Percentiles rank a stretch among this genome's conserved stretches.
phyloP scores from a whole-genome alignment of 2,888 invertebrate species.

The Tenthredo amoena region DNA sequence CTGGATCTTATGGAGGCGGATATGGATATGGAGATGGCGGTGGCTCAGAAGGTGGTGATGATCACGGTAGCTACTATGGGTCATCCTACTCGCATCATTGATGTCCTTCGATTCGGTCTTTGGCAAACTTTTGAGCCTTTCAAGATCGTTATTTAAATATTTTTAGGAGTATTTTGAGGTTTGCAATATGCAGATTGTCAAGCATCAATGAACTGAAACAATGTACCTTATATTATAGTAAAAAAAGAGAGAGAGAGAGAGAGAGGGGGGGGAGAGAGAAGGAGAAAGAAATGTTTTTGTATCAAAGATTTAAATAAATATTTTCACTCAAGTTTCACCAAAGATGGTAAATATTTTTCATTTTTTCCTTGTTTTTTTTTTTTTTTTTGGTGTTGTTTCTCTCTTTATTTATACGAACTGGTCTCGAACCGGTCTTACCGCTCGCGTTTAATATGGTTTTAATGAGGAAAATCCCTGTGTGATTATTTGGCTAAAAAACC shows the following conservation, averaged over 20 bases:
- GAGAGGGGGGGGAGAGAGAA: background rate
- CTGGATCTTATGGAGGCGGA: slow-evolving; percentile 56
- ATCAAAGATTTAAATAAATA: slow-evolving; percentile 65
- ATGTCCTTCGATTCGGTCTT: background rate
- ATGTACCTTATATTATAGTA: slow-evolving; percentile 44
- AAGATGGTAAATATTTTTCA: background rate
- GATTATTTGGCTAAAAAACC: slow-evolving; percentile 47
- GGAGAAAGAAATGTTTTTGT: slow-evolving; percentile 56
- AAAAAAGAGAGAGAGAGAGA: background rate
- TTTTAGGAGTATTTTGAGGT: slow-evolving; percentile 3
- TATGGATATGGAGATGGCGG: slow-evolving; percentile 57
- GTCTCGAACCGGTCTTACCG: slow-evolving; percentile 31
- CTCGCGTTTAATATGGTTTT: slow-evolving; percentile 35
- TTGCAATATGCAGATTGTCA: background rate
- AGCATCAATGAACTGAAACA: slow-evolving; percentile 46
- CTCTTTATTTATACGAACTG: background rate
- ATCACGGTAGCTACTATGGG: slow-evolving; percentile 45
- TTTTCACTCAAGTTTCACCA: slow-evolving; percentile 19
- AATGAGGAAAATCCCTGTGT: slow-evolving; percentile 50
- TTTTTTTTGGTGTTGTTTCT: background rate
- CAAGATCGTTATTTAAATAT: slow-evolving; percentile 16
- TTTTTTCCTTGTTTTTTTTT: background rate
- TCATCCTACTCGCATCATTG: slow-evolving; percentile 30
- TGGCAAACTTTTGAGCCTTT: background rate
- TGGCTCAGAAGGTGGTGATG: slow-evolving; percentile 51